Percentiles rank a stretch among this genome's conserved stretches.
These are phyloP conservation scores for Glossophaga mutica DNA, from an alignment of 2,797 vertebrate genomes.

Conservation along the genomic window DNA sequence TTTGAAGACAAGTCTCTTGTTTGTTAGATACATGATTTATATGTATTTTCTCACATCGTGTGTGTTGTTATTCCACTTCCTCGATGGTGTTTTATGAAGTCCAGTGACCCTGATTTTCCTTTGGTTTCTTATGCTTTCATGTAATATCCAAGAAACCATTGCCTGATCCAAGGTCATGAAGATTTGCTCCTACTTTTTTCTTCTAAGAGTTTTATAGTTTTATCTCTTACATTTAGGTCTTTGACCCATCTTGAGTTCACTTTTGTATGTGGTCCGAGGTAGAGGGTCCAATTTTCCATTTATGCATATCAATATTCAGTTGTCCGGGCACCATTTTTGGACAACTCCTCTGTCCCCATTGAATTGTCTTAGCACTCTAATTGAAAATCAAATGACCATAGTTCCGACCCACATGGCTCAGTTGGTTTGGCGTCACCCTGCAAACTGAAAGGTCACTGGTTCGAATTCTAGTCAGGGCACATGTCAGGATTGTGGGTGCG, in stretches of 20 bases:
- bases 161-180: neutral
- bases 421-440: no score
- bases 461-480: no score
- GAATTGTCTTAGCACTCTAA: neutral
- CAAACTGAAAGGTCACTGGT: no score
- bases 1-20: neutral
- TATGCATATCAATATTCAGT: neutral
- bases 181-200: neutral
- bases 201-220: neutral
- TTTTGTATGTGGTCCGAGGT: neutral
- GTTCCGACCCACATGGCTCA: no score
- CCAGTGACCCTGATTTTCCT: neutral
- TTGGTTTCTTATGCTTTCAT: slow-evolving; percentile 18
- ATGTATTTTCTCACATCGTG: neutral
- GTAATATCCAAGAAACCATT: neutral
- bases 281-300: neutral
- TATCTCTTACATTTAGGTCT: slow-evolving; percentile 2
- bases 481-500: no score
- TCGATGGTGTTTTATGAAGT: neutral
- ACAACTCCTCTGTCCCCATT: neutral
- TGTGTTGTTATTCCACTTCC: neutral
- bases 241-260: neutral
- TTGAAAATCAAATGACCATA: slow-evolving; percentile 7
- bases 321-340: neutral
- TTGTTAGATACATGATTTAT: neutral